These are phyloP conservation scores for Hermetia illucens DNA, from an alignment of 1,140 invertebrate genomes.

Conservation along the genomic window DNA sequence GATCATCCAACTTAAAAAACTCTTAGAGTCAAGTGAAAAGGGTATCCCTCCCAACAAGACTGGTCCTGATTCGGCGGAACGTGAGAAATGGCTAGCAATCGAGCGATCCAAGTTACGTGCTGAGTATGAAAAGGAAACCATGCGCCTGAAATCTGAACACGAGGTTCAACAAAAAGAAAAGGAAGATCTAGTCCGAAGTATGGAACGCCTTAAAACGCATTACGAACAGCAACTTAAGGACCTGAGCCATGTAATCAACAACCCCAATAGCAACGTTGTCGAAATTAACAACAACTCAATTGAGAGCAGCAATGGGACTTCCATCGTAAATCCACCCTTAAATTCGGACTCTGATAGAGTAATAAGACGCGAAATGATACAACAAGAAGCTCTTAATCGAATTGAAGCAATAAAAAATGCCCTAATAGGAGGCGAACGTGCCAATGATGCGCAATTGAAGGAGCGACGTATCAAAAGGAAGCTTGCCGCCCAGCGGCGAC, in stretches of 20 bases:
- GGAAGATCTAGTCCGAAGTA: constrained; percentile 32
- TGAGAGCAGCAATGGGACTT: background rate
- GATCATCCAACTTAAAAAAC: constrained; percentile 55
- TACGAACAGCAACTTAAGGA: constrained; percentile 7
- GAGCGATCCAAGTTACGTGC: constrained; percentile 13
- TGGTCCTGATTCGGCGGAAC: background rate
- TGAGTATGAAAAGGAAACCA: constrained; percentile 34
- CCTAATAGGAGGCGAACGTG: constrained; percentile 68
- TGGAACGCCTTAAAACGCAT: constrained; percentile 15
- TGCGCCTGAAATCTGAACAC: constrained; percentile 31
- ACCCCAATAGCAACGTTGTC: background rate
- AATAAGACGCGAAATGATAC: constrained; percentile 11
- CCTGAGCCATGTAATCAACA: background rate
- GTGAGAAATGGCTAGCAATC: constrained; percentile 12
- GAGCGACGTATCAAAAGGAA: constrained; percentile 54
- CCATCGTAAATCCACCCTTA: too few relatives aligned
- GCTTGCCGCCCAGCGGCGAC: constrained; percentile 48
- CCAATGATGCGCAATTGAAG: constrained; percentile 52
- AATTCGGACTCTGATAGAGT: too few relatives aligned
- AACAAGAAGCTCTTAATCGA: constrained; percentile 34
- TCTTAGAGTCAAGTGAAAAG: constrained; percentile 38
- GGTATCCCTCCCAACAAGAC: background rate
- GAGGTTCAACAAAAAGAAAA: constrained; percentile 32
- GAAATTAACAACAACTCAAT: background rate
- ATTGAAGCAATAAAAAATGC: constrained; percentile 54